Percentiles rank a stretch among this genome's conserved stretches.
These are phyloP conservation scores for Noctua janthina DNA, from an alignment of 2,888 invertebrate genomes.

Conservation along the genomic window DNA sequence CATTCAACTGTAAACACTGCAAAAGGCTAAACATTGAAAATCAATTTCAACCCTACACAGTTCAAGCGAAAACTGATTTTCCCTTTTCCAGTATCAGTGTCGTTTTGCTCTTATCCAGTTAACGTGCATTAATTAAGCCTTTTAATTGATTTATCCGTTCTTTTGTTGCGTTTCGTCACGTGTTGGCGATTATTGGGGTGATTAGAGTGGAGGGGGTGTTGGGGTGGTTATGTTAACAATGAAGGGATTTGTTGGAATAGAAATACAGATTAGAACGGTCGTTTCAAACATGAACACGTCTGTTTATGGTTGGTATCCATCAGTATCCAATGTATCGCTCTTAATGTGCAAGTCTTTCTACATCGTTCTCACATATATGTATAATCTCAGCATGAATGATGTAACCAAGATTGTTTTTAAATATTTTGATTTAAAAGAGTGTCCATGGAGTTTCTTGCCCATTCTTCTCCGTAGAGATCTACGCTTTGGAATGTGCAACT, in stretches of 20 bases:
- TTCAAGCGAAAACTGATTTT: conserved; percentile 31
- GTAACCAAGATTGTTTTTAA: too few species aligned
- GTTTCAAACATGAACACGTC: neutral
- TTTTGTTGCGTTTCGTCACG: conserved; percentile 28
- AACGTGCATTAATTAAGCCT: conserved; percentile 26
- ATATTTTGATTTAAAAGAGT: too few species aligned
- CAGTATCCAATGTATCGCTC: too few species aligned
- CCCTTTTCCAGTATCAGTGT: neutral
- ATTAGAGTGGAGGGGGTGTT: neutral
- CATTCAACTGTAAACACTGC: conserved; percentile 12
- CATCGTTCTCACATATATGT: too few species aligned
- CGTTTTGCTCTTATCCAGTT: neutral
- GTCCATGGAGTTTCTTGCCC: too few species aligned
- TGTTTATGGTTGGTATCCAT: too few species aligned
- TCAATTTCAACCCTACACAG: conserved; percentile 14
- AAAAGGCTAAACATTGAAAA: conserved; percentile 22
- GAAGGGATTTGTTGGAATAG: neutral
- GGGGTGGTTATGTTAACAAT: neutral
- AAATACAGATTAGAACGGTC: neutral
- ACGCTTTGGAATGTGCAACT: too few species aligned
- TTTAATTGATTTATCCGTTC: conserved; percentile 39
- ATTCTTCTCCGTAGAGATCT: too few species aligned
- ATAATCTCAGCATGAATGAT: too few species aligned
- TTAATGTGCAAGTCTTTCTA: too few species aligned
- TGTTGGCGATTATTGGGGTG: conserved; percentile 21